These are phyloP conservation scores for Schlechtendalia chinensis DNA, from an alignment of 1,140 invertebrate species.

Conservation along the genomic window DNA sequence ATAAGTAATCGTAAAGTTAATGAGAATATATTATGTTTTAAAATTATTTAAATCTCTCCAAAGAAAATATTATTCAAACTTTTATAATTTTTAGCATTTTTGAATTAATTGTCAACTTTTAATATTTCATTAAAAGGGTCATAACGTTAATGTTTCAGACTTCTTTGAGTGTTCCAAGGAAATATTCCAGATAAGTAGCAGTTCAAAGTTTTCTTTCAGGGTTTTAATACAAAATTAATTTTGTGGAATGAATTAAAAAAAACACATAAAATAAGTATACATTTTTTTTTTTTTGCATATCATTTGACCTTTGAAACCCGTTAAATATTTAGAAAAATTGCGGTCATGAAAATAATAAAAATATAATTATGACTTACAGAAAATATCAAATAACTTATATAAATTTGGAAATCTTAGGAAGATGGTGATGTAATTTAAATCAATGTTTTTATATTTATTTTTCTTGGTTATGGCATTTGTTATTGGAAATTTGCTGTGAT, in stretches of 20 bases:
- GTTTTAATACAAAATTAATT: slow-evolving; percentile 8
- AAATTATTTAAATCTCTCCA: slow-evolving; percentile 6
- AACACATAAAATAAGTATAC: background rate
- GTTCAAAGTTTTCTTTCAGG: slow-evolving; percentile 17
- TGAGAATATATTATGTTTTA: no score
- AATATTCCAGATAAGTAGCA: slow-evolving; percentile 1
- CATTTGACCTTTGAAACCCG: background rate
- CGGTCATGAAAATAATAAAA: no score
- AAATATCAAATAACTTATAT: no score
- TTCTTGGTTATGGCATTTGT: no score
- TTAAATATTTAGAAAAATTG: background rate
- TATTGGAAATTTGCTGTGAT: no score
- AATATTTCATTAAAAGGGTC: slow-evolving; percentile 15
- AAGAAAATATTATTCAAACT: background rate
- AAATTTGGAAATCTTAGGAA: no score
- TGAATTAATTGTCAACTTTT: slow-evolving; percentile 14
- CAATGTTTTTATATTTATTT: no score
- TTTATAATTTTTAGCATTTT: slow-evolving; percentile 5
- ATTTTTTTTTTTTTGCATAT: background rate
- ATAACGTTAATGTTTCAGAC: background rate
- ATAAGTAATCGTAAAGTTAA: no score
- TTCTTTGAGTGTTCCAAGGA: slow-evolving; percentile 1
- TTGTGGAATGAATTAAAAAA: slow-evolving; percentile 1
- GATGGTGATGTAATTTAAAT: no score
- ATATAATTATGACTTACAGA: no score